Evolutionary conservation across 2,113 vertebrate genomes (phyloP).

Genomic region (Syrrhaptes paradoxus): DNA sequence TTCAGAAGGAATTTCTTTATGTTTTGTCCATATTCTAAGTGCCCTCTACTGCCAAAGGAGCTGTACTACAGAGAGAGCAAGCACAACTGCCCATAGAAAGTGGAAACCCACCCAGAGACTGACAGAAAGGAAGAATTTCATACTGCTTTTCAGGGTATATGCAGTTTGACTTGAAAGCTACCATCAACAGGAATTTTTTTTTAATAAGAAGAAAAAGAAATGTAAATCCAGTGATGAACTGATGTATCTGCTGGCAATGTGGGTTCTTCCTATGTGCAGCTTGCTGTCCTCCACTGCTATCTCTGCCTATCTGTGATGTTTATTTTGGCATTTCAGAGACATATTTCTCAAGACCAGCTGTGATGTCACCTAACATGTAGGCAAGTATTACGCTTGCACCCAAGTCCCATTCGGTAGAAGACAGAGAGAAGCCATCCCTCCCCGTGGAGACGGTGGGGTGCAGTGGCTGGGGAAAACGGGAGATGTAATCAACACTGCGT

Average conservation of each 20-base stretch:
- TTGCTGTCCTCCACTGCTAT: not conserved
- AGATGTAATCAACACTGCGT: not conserved
- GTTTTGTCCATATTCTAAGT: conserved; percentile 82
- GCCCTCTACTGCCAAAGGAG: conserved; percentile 80
- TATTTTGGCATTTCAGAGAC: not conserved
- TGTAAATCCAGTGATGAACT: not conserved
- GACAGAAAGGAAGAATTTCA: not conserved
- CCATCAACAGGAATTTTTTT: not conserved
- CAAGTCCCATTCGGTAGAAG: rapidly evolving
- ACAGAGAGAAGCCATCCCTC: not conserved
- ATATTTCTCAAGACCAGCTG: not conserved
- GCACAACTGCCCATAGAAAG: not conserved
- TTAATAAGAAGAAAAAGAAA: not conserved
- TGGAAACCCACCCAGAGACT: conserved; percentile 4
- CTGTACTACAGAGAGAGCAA: conserved; percentile 48
- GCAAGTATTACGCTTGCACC: not conserved
- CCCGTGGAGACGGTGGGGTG: rapidly evolving
- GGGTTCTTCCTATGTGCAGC: not conserved
- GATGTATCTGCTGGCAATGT: not conserved
- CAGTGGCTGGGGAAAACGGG: not conserved
- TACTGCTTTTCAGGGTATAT: not conserved
- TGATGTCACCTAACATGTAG: rapidly evolving
- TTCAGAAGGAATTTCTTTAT: conserved; percentile 38
- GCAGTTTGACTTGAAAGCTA: not conserved
- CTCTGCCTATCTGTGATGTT: not conserved